Conservation (phyloP, 2,113 vertebrate species). For the Ictalurus punctatus region DNA sequence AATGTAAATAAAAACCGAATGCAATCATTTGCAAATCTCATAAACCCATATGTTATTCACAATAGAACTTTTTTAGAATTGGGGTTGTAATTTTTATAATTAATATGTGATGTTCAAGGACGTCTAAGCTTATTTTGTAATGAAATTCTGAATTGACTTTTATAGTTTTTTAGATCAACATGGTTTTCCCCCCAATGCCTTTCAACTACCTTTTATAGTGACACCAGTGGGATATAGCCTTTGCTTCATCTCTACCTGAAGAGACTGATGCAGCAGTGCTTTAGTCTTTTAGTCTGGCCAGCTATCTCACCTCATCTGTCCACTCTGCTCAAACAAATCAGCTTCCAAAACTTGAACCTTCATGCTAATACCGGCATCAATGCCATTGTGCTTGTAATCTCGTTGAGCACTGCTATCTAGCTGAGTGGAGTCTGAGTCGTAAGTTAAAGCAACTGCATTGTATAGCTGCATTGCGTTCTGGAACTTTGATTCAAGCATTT, state of each 20-base stretch:
- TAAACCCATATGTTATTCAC: too few species aligned
- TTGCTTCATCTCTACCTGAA: neutral
- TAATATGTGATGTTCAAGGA: neutral
- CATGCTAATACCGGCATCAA: neutral
- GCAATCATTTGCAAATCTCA: too few species aligned
- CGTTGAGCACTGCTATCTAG: neutral
- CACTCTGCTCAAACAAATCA: neutral
- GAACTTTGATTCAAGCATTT: neutral
- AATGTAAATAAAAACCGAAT: too few species aligned
- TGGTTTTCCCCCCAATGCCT: neutral
- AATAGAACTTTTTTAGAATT: too few species aligned
- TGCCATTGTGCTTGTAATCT: neutral
- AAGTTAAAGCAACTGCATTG: neutral
- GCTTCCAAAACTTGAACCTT: neutral
- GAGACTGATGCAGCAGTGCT: neutral
- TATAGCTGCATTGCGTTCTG: neutral
- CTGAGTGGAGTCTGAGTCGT: neutral
- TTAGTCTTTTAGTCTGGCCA: neutral
- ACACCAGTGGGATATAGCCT: neutral
- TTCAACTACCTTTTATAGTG: neutral
- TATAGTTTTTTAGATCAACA: neutral
- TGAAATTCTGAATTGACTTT: neutral
- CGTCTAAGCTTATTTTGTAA: neutral
- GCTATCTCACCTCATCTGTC: neutral
- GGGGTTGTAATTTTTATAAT: neutral